These are phyloP conservation scores for Oreochromis grahami DNA, from an alignment of 2,797 vertebrate species.

Conservation along the genomic window DNA sequence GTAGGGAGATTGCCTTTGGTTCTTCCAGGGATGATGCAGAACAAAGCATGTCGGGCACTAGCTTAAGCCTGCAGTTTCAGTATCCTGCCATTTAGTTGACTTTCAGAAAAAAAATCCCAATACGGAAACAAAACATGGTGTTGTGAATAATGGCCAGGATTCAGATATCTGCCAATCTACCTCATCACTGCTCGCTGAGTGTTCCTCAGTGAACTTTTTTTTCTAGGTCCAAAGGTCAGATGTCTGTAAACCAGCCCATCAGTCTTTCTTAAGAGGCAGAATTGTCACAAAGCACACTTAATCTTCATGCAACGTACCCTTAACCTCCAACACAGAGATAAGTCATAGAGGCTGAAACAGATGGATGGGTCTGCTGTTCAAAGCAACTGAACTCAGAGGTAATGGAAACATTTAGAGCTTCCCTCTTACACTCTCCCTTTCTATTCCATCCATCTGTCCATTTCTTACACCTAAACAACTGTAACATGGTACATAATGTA, in stretches of 20 bases:
- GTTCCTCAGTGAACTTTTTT: not conserved
- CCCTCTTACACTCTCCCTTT: not conserved
- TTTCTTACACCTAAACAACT: constrained; percentile 7
- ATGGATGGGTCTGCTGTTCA: constrained; percentile 11
- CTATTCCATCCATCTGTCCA: not conserved
- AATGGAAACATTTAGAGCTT: constrained; percentile 9
- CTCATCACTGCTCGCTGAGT: not conserved
- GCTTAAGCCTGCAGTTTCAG: not conserved
- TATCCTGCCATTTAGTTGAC: too few species aligned
- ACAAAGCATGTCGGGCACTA: not conserved
- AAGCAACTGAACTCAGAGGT: constrained; percentile 18
- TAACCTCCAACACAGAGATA: constrained; percentile 51
- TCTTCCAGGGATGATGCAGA: not conserved
- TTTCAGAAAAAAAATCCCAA: not conserved
- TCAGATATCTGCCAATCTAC: not conserved
- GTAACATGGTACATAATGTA: not conserved
- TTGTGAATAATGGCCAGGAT: not conserved
- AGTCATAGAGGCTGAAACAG: constrained; percentile 19
- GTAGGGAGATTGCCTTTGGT: not conserved
- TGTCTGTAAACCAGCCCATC: constrained; percentile 44
- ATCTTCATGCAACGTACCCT: constrained; percentile 61
- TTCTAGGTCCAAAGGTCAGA: constrained; percentile 55
- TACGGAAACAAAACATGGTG: not conserved
- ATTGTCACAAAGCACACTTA: constrained; percentile 47
- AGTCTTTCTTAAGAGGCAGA: constrained; percentile 37